These are phyloP conservation scores for Acanthococcus lagerstroemiae DNA, from an alignment of 2,888 invertebrate genomes.

Conservation along the genomic window DNA sequence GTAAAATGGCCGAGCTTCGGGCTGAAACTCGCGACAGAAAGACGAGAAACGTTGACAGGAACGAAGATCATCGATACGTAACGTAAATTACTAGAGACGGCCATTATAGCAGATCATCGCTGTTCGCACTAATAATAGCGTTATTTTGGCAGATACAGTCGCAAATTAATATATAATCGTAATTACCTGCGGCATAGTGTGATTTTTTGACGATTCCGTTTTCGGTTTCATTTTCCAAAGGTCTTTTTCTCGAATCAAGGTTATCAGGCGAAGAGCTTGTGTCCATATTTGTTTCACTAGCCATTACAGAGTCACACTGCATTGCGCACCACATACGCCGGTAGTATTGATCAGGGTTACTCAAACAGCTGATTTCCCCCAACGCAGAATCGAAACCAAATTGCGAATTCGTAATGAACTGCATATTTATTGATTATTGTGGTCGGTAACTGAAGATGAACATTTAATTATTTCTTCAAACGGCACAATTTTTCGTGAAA, in stretches of 20 bases:
- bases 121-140: not conserved
- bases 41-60: not conserved
- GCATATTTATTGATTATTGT: slow-evolving; percentile 23
- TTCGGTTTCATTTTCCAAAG: slow-evolving; percentile 75
- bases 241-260: slow-evolving; percentile 76
- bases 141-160: not conserved
- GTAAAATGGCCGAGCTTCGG: no score
- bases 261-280: slow-evolving; percentile 88
- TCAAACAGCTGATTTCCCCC: slow-evolving; percentile 30
- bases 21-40: no score
- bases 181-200: slow-evolving; percentile 49
- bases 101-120: not conserved
- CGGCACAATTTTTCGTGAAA: no score
- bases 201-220: slow-evolving; percentile 82
- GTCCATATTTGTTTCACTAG: slow-evolving; percentile 59
- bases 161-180: not conserved
- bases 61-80: not conserved
- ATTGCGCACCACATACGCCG: slow-evolving; percentile 36
- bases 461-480: no score
- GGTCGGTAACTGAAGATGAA: no score
- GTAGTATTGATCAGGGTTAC: slow-evolving; percentile 35
- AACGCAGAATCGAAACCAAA: slow-evolving; percentile 27
- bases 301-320: slow-evolving; percentile 34
- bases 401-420: slow-evolving; percentile 29
- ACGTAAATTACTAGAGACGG: not conserved